Conservation (phyloP, 2,888 invertebrate genomes). For the Lottia scabra region DNA sequence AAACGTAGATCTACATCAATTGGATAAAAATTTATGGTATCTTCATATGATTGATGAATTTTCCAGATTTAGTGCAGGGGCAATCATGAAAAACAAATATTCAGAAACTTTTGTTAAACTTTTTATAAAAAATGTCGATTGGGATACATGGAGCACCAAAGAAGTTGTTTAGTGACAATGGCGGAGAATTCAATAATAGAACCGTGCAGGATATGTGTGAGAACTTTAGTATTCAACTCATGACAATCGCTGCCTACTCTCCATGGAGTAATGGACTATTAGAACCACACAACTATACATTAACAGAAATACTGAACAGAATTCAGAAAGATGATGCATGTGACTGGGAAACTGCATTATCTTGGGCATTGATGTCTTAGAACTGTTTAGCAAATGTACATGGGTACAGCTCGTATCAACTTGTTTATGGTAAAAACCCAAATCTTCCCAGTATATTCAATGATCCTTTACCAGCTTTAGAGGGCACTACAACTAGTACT, state of each 20-base stretch:
- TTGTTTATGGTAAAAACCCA: conserved; percentile 21
- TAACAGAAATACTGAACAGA: conserved; percentile 22
- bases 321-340: conserved; percentile 19
- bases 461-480: conserved; percentile 18
- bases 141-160: conserved; percentile 21
- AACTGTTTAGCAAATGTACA: conserved; percentile 12
- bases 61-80: conserved; percentile 23
- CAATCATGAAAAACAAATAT: conserved; percentile 17
- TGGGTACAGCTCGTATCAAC: conserved; percentile 17
- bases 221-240: conserved; percentile 23
- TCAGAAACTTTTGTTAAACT: conserved; percentile 22
- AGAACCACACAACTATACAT: conserved; percentile 15
- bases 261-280: conserved; percentile 15
- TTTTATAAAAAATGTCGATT: conserved; percentile 22
- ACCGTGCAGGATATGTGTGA: conserved; percentile 24
- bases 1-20: no score
- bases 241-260: conserved; percentile 12
- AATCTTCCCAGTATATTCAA: conserved; percentile 19
- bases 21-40: no score
- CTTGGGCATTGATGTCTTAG: conserved; percentile 17
- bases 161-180: conserved; percentile 24
- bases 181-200: conserved; percentile 23
- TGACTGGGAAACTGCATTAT: conserved; percentile 21
- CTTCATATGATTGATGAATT: conserved; percentile 27
- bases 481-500: conserved; percentile 17